Base-by-base conservation (phyloP, 1,140 invertebrate genomes). In the Zophobas morio region DNA sequence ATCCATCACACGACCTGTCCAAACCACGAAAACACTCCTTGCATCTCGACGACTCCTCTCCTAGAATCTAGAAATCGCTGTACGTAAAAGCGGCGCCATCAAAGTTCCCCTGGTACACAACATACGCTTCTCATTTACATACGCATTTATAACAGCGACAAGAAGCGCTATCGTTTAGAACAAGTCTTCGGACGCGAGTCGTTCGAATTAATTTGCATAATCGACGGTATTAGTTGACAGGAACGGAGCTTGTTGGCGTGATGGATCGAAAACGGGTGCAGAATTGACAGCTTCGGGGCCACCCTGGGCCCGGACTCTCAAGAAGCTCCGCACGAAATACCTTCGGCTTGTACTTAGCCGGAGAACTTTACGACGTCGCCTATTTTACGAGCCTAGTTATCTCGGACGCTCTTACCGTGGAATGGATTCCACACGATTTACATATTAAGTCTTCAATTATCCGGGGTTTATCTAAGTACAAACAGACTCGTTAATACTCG, bases 121-220 rank as follows among this genome's bases (percentile, higher is more conserved):
- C n/a, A 34, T 54, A 6, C 37, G 3, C 36, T 60, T 6, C 54
- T 42, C 60, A 66, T 66, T 42, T 66, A 66, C 60, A 66, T 66
- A 42, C 39, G 8, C 60, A 42, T 66, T 66, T 66, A 66, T 40
- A 42, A 63, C 32, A 42, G 60, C 60, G 60, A 66, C 60, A 66
- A 66, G 60, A 66, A 60, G 56, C 36, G 60, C 39, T 66, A 66
- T 66, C 60, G 60, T 66, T 66, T 42, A 36, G 39, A 66, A 66
- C 60, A 66, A 66, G 60, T 66, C 60, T 66, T 40, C 60, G 56
- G 20, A 66, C 60, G 60, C 60, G 60, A 66, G 60, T 40, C 60
- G 60, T 6, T 66, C 60, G 60, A 66, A 66, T 66, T 66, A 66
- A 66, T 66, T 66, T 66, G 60, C 60, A 66, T 66, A 66, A 66